Base-by-base conservation (phyloP, 1,140 invertebrate genomes). In the Meloidogyne floridensis region DNA sequence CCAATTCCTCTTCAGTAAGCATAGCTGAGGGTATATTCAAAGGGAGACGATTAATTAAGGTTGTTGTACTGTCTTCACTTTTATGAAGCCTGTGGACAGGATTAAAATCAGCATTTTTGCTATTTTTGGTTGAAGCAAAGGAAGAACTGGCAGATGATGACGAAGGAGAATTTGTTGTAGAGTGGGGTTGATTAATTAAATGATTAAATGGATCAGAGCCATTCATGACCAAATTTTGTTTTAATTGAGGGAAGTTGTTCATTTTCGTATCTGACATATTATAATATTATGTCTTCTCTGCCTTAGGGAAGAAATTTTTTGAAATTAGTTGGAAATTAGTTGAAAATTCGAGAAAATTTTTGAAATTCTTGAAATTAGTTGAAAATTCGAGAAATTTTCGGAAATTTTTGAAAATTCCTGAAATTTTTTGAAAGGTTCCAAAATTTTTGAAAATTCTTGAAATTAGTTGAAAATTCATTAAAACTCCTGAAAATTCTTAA, bases 1-100 rank as follows among this genome's bases (percentile, higher is more conserved):
- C 85, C 56, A 85, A 43, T 65, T 85, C 84, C 18, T 87, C 18
- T 69, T 86, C 84, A n/a, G 70, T 43, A 32, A 69, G 72, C 43
- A 82, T 43, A 3, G 47, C 69, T 47, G 69, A 80, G 15, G 70
- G 18, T 13, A 43, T 43, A 43, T 56, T 71, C 6, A 43, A n/a
- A 5, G 56, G 15, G n/a, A 43, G 15, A 77, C 13, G 51, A 42
- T n/a, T 13, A n/a, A 73, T 15, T 6, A 47, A 42, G 6, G 18
- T 73, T 53, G 42, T 18, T 32, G 42, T 15, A 18, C 32, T 32
- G 32, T 47, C 42, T 3, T 73, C 51, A 42, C 42, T 73, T 42
- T 53, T 47, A 47, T 73, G 42, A 42, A 73, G 20, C 13, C 42
- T 32, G 8, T 53, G 42, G 15, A 47, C 13, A 73, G 72, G 42